phyloP scores from a whole-genome alignment of 2,888 invertebrate genomes.

The Gerris lacustris region DNA sequence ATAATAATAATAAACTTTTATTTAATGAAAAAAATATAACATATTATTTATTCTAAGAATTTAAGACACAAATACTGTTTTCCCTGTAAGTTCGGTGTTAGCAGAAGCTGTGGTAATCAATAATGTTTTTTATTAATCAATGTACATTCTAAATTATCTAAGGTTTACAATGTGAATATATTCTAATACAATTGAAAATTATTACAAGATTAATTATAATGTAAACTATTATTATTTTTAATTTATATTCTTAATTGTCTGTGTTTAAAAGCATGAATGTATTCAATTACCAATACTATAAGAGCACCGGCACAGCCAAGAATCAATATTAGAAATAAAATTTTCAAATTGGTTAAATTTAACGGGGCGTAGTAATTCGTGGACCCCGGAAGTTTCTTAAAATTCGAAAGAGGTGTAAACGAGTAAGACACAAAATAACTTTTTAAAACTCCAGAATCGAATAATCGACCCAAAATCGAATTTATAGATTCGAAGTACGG shows the following conservation, averaged over 20 bases:
- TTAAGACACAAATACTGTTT: no score
- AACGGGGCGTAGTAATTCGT: neutral
- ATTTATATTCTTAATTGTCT: neutral
- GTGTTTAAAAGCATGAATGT: neutral
- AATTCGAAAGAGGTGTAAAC: neutral
- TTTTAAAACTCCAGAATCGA: neutral
- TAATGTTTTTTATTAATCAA: no score
- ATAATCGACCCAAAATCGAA: neutral
- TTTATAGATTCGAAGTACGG: neutral
- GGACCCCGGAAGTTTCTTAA: neutral
- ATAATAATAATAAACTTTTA: no score
- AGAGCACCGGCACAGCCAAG: neutral
- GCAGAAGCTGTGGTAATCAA: no score
- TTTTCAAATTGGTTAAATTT: constrained; percentile 3
- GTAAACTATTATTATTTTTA: neutral
- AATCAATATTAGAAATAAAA: neutral
- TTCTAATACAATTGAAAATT: no score
- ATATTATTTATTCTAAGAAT: no score
- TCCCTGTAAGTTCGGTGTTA: no score
- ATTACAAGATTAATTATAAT: no score
- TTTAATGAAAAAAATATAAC: no score
- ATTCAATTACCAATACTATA: neutral
- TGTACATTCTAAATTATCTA: no score
- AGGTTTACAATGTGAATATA: no score
- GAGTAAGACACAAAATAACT: constrained; percentile 4